These are phyloP conservation scores for Ciona savignyi DNA, from an alignment of 23 tunicate genomes.

Conservation along the genomic window DNA sequence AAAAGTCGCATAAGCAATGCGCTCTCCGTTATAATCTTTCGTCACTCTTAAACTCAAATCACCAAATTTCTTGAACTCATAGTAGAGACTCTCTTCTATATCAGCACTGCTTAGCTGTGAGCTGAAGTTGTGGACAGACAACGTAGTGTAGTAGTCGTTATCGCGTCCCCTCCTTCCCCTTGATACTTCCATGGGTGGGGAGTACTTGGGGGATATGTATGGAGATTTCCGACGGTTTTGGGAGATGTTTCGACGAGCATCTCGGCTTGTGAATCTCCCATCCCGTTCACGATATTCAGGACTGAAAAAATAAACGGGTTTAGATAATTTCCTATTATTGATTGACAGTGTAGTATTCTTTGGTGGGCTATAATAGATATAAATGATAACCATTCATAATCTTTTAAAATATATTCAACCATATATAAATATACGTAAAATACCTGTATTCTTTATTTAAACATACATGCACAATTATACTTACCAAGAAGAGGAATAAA, in stretches of 20 bases:
- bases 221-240: constrained; percentile 52
- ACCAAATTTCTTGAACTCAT: constrained; percentile 92
- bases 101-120: constrained; percentile 58
- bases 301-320: constrained; percentile 33
- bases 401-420: no score
- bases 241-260: constrained; percentile 47
- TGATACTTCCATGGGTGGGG: constrained; percentile 21
- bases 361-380: no score
- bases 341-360: background rate
- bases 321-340: background rate
- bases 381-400: no score
- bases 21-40: constrained; percentile 58
- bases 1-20: constrained; percentile 85
- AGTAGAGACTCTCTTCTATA: constrained; percentile 82
- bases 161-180: constrained; percentile 30
- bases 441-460: no score
- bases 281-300: constrained; percentile 62
- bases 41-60: constrained; percentile 70
- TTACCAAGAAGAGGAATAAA: background rate
- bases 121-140: constrained; percentile 76
- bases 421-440: no score
- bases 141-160: constrained; percentile 48
- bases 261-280: constrained; percentile 15
- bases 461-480: background rate
- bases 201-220: constrained; percentile 21